phyloP scores from a whole-genome alignment of 2,797 vertebrate genomes.

The Schizopygopsis malacanthus region DNA sequence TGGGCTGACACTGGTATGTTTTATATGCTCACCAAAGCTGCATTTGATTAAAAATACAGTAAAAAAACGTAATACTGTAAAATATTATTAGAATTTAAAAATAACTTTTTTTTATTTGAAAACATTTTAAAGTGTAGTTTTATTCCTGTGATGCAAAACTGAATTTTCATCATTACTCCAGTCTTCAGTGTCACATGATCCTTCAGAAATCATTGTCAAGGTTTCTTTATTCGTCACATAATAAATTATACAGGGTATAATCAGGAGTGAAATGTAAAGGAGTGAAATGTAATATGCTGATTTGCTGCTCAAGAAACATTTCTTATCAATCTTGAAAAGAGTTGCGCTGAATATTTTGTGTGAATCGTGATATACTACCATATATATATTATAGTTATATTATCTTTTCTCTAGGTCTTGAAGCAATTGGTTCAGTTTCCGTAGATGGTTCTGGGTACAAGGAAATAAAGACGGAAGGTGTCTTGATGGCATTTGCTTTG shows the following conservation, averaged over 20 bases:
- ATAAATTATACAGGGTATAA: no score
- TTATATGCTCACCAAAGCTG: neutral
- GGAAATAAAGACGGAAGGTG: slow-evolving; percentile 74
- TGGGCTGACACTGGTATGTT: slow-evolving; percentile 85
- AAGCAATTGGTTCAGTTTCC: slow-evolving; percentile 65
- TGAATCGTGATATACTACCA: neutral
- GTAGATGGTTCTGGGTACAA: slow-evolving; percentile 78
- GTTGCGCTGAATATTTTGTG: neutral
- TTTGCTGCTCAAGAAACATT: neutral
- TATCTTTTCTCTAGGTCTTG: slow-evolving; percentile 63
- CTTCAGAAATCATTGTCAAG: neutral
- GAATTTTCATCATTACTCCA: neutral
- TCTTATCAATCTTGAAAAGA: neutral
- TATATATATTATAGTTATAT: no score
- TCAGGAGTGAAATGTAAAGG: no score
- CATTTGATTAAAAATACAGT: neutral
- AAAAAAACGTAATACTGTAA: neutral
- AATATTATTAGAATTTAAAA: neutral
- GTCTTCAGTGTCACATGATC: neutral
- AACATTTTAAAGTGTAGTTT: neutral
- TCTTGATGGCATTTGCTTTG: slow-evolving; percentile 75
- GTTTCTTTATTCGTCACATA: no score
- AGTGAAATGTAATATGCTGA: neutral
- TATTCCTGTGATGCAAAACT: neutral
- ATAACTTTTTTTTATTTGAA: neutral